Base-by-base conservation (phyloP, 2,113 vertebrate genomes). In the Coturnix japonica region DNA sequence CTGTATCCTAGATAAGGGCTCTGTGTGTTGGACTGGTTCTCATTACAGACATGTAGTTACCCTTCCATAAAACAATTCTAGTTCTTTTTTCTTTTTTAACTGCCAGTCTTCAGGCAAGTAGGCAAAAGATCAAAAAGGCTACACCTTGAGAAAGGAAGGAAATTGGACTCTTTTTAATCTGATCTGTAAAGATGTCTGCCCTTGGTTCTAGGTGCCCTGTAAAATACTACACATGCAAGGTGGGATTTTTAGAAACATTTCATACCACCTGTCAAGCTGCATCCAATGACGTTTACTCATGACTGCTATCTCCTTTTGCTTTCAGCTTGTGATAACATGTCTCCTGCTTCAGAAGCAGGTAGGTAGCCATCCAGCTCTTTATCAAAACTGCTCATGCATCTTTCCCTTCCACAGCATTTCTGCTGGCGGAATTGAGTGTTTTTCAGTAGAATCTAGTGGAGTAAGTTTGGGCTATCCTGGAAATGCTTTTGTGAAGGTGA, bases 81-180 rank as follows among this genome's bases (percentile, higher is more conserved):
- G 60, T 87, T 89, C 22, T 7, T 13, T 64, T 43, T 84, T 53
- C 85, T 81, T 31, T 64, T 47, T 67, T 54, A 66, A 66, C 44
- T 87, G 65, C 63, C 46, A 76, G 37, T 89, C 81, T 93, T 95
- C 79, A 93, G 81, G 53, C 81, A 93, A 93, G 22, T 67, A 85
- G 77, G 56, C 28, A 72, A 63, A 43, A 63, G 87, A 95, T 61
- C 81, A 94, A 89, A 90, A 83, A 65, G 39, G 41, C 65, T 93
- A 87, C 1, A 6, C 78, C 74, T 96, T 59, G 31, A 31, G 86
- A 80, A 91, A 90, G 59, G 41, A 84, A 94, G 63, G n/a, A 73
- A 60, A 76, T 76, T 18, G 79, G 1, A 49, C 16, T 87, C 8
- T 46, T 31, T n/a, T 54, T 13, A 39, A 80, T 87, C 76, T 83